Evolutionary conservation across 2,888 invertebrate genomes (phyloP).

Genomic region (Gibbula magus): DNA sequence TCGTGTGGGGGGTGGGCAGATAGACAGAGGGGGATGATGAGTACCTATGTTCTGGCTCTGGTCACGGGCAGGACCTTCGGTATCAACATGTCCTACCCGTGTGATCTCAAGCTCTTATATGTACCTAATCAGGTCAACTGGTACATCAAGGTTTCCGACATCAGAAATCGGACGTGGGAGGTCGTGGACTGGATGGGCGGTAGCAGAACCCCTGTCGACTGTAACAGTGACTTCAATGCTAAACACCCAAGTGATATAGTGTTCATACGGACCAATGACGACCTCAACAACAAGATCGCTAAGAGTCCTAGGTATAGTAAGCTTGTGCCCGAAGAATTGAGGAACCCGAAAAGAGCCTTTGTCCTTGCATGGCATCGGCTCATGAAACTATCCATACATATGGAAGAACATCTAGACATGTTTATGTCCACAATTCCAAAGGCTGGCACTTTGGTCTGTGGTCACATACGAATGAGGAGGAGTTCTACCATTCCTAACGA

Average conservation of each 20-base stretch:
- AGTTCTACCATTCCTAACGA: conserved; percentile 41
- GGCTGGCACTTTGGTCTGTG: conserved; percentile 32
- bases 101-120: conserved; percentile 38
- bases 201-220: not conserved
- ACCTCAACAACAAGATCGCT: conserved; percentile 25
- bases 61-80: conserved; percentile 35
- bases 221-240: conserved; percentile 32
- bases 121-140: conserved; percentile 40
- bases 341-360: not conserved
- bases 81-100: conserved; percentile 41
- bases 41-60: conserved; percentile 33
- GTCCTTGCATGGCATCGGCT: conserved; percentile 31
- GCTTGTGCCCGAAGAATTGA: conserved; percentile 19
- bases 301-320: conserved; percentile 28
- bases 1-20: conserved; percentile 46
- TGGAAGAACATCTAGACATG: not conserved
- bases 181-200: conserved; percentile 15
- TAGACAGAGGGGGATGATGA: conserved; percentile 37
- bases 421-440: not conserved
- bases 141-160: conserved; percentile 19
- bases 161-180: conserved; percentile 10
- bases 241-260: conserved; percentile 33
- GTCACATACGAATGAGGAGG: conserved; percentile 41
- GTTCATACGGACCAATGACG: conserved; percentile 40
- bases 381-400: conserved; percentile 27